Base-by-base conservation (phyloP, 2,797 vertebrate genomes). In the Poecilia velifera region DNA sequence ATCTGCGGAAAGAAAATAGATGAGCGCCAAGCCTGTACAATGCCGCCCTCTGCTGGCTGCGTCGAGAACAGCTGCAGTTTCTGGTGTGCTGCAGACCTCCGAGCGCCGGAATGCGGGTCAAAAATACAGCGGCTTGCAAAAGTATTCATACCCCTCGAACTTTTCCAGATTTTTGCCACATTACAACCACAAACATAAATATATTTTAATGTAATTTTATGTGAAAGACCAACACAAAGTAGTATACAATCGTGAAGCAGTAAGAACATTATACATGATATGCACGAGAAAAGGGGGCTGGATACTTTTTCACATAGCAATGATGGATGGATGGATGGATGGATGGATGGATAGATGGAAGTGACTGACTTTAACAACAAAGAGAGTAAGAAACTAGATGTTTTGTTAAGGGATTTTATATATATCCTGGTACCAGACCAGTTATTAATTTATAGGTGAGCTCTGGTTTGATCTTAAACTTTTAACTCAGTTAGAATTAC, bases 21-120 rank as follows among this genome's bases (percentile, higher is more conserved):
- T 14, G 49, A 45, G 41, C 41, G 22, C 57, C 39, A 51, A 71
- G 43, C 1, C 71, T 62, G 74, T 73, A n/a, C 78, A 64, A 85
- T 84, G 82, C 87, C 90, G 87, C 90, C 89, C 89, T 84, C 94
- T 93, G 78, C 68, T 91, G 93, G 90, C 22, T 51, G 74, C 13
- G 75, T 6, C 16, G 6, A 36, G 51, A 75, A 77, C 5, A 55
- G 55, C 9, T 25, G 73, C 36, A 22, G 10, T 28, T 64, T 43
- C 51, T 77, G n/a, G 59, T 9, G 22, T 13, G 22, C 10, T 25
- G 3, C 14, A 47, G 3, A 8, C 62, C 36, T 47, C 51, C 25
- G 25, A 12, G 53, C 4, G 3, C 55, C 28, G 4, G 13, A 31
- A 31, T 59, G 57, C 57, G 34, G 16, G 34, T 9, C 31, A 64